Percentiles rank a stretch among this genome's conserved stretches.
phyloP scores from a whole-genome alignment of 2,888 invertebrate species.

The Scaptomyza tumidula region DNA sequence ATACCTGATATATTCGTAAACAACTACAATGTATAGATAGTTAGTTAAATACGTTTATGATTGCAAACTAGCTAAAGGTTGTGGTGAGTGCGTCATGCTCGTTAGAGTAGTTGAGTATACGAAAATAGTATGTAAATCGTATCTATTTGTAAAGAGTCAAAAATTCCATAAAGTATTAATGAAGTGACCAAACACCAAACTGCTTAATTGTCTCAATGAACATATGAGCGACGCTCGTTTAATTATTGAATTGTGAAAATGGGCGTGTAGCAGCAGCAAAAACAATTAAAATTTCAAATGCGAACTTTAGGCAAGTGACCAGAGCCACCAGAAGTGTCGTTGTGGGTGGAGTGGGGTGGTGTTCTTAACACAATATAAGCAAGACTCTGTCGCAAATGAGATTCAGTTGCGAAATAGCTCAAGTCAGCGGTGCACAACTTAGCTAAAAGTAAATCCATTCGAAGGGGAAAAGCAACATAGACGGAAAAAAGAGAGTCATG shows the following conservation, averaged over 20 bases:
- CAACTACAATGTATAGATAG: neutral
- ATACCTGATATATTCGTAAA: neutral
- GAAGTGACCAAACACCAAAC: neutral
- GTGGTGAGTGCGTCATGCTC: neutral
- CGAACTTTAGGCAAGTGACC: neutral
- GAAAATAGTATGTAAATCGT: too few relatives aligned
- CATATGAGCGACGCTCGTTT: conserved; percentile 9
- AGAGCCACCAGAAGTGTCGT: neutral
- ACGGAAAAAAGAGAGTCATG: conserved; percentile 47
- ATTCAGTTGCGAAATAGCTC: conserved; percentile 32
- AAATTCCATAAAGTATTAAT: conserved; percentile 6
- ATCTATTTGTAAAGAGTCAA: too few relatives aligned
- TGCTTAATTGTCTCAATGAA: conserved; percentile 17
- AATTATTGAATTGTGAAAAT: conserved; percentile 31
- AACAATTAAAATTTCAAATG: conserved; percentile 35
- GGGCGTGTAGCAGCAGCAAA: conserved; percentile 18
- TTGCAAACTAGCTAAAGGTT: neutral
- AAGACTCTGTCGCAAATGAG: neutral
- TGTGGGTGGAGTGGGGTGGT: neutral
- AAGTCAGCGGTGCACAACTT: neutral
- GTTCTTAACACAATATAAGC: conserved; percentile 25
- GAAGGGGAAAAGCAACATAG: neutral
- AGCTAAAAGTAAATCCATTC: neutral
- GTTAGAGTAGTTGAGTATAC: neutral
- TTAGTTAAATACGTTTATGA: neutral